Evolutionary conservation across 2,797 vertebrate species (phyloP), one percentile per base, ranked within the genome.

Genomic region (Anguilla marmorata): DNA sequence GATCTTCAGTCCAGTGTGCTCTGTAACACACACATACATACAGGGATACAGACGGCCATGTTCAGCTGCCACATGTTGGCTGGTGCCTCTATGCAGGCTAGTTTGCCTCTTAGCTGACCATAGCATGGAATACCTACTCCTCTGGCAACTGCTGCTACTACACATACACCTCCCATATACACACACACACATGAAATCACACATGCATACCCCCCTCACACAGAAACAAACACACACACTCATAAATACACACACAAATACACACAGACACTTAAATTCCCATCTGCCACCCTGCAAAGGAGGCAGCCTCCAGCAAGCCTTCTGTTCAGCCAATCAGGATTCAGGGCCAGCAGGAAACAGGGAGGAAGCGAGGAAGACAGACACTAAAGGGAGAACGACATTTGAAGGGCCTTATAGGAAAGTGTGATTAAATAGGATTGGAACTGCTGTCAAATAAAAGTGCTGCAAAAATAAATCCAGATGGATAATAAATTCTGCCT

Each of bases 61-160:
- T 2, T 63, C 19, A 56, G 2, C 54, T 14, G 54, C 14, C 54
- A 14, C 12, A 56, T 66, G 24, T 66, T 66, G 63, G 63, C 63
- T 24, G 58, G 58, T 60, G 58, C 58, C 58, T 21, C 16, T 60
- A 24, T 60, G 21, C 16, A 14, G 14, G 21, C 21, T 66, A 66
- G 63, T 66, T 1, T 12, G 76, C n/a, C 56, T 30, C 69, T 52
- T 72, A 8, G 69, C n/a, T 90, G 88, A 90, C 90, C 85, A 54
- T 87, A 91, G 89, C 87, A 88, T 90, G 74, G 74, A 74, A 92
- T 94, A 90, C 87, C 86, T 90, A 89, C 74, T 86, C 85, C 89
- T 86, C 86, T 88, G 86, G 87, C 89, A 90, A 82, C 19, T 45
- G 54, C 54, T 72, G 85, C 30, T 50, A 41, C 41, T 52, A n/a